Percentiles rank a stretch among this genome's conserved stretches.
phyloP scores from a whole-genome alignment of 2,888 invertebrate genomes.

The Seira musarum region DNA sequence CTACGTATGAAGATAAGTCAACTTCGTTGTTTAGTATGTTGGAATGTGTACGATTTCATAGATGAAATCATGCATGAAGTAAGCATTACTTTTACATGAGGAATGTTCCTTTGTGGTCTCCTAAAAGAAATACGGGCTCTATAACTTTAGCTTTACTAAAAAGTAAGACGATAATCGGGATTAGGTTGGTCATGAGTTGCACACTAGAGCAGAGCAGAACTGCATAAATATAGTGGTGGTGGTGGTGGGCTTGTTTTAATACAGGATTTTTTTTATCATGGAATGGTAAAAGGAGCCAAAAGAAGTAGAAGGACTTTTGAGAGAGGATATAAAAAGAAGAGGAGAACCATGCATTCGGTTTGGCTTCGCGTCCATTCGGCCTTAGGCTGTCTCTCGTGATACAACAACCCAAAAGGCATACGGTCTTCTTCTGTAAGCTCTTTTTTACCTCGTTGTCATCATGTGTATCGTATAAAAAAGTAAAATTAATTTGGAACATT shows the following conservation, averaged over 20 bases:
- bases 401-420: not conserved
- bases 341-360: constrained; percentile 61
- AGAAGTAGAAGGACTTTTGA: constrained; percentile 17
- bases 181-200: too few relatives aligned
- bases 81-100: too few relatives aligned
- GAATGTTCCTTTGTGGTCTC: too few relatives aligned
- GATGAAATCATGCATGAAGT: too few relatives aligned
- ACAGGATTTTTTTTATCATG: not conserved
- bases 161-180: too few relatives aligned
- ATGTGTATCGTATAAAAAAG: not conserved
- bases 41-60: too few relatives aligned
- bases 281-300: constrained; percentile 24
- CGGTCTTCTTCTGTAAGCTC: constrained; percentile 16
- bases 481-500: not conserved
- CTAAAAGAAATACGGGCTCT: not conserved
- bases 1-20: too few relatives aligned
- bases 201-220: too few relatives aligned
- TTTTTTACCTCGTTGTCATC: constrained; percentile 27
- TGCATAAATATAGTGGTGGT: too few relatives aligned
- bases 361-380: constrained; percentile 64
- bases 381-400: constrained; percentile 44
- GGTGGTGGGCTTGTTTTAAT: too few relatives aligned
- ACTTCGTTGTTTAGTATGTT: too few relatives aligned
- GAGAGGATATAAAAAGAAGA: constrained; percentile 63
- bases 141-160: too few relatives aligned